Conservation (phyloP, 1,140 invertebrate genomes). For the Lanistes nyassanus region DNA sequence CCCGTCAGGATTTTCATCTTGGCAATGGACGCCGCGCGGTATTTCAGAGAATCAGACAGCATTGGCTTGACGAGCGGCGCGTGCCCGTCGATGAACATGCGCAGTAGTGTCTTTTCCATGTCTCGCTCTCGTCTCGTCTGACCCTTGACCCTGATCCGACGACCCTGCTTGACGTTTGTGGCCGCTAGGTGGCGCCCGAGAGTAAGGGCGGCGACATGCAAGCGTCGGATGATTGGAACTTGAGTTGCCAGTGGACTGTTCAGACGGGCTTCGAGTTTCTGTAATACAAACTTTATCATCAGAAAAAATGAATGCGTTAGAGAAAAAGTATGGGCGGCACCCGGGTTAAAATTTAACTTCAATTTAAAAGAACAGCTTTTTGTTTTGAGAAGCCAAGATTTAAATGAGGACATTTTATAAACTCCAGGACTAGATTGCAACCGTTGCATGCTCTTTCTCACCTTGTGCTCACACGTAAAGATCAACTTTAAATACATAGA, state of each 20-base stretch:
- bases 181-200: conserved; percentile 8
- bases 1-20: conserved; percentile 32
- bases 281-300: conserved; percentile 11
- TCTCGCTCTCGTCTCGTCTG: neutral
- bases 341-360: neutral
- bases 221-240: conserved; percentile 36
- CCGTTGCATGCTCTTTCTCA: neutral
- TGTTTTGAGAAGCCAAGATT: neutral
- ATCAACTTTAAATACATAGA: too few relatives aligned
- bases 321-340: neutral
- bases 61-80: conserved; percentile 53
- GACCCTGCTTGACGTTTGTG: neutral
- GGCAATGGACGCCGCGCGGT: conserved; percentile 38
- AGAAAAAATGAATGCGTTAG: neutral
- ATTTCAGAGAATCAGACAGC: conserved; percentile 48
- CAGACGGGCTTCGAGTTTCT: conserved; percentile 51
- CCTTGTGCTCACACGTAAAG: neutral
- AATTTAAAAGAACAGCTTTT: neutral
- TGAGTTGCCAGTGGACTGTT: conserved; percentile 39
- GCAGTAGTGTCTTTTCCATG: conserved; percentile 35
- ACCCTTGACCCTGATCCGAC: neutral
- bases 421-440: neutral
- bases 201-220: conserved; percentile 1
- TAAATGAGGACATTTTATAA: neutral
- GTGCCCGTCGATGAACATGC: conserved; percentile 48